Percentiles rank a stretch among this genome's conserved stretches.
These are phyloP conservation scores for Platichthys stellatus DNA, from an alignment of 2,113 vertebrate species.

Conservation along the genomic window DNA sequence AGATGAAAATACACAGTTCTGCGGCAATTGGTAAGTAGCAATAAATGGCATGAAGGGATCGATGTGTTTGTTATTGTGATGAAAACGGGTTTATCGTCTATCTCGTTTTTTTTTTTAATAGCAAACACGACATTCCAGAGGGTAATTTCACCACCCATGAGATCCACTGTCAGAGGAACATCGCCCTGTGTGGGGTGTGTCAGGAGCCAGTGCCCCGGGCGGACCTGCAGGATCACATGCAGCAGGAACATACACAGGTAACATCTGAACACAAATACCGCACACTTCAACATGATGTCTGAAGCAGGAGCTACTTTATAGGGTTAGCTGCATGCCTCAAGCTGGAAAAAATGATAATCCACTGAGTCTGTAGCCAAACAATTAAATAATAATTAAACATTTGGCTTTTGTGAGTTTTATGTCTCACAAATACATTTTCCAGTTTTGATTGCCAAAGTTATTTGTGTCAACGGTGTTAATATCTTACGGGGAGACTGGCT, in stretches of 20 bases:
- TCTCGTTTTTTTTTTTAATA: constrained; percentile 58
- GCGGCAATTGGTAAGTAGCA: constrained; percentile 80
- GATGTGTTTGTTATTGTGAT: not conserved
- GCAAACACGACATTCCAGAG: constrained; percentile 93
- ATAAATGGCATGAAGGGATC: not conserved
- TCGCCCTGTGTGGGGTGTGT: constrained; percentile 89
- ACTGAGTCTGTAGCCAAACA: not conserved
- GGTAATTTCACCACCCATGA: constrained; percentile 95
- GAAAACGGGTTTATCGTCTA: not conserved
- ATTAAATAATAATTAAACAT: not conserved
- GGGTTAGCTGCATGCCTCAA: too few relatives aligned
- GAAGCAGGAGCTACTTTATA: too few relatives aligned
- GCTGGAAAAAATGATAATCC: not conserved
- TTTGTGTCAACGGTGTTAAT: not conserved
- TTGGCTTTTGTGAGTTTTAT: not conserved
- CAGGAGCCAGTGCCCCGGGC: constrained; percentile 90
- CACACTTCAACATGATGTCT: not conserved
- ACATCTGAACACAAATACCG: not conserved
- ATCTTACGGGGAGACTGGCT: too few relatives aligned
- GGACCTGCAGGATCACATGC: constrained; percentile 88
- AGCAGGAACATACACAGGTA: constrained; percentile 90
- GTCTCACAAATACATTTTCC: not conserved
- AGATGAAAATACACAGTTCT: constrained; percentile 84
- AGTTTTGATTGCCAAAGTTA: not conserved
- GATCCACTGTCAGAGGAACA: constrained; percentile 94